Evolutionary conservation across 2,113 vertebrate species (phyloP).

Genomic region (Origma solitaria): DNA sequence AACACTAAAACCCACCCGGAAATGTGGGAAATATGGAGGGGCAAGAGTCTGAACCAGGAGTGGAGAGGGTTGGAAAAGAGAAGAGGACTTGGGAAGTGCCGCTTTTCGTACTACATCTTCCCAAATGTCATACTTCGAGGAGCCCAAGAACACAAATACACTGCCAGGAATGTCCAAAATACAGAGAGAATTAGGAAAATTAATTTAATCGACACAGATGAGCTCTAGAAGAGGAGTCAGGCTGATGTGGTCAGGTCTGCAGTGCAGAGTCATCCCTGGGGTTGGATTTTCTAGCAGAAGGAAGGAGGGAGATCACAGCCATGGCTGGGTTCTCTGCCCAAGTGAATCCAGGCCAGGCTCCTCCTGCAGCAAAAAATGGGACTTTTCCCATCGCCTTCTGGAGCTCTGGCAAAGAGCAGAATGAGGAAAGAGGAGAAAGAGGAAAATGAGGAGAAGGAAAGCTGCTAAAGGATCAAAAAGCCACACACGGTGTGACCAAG

Average conservation of each 20-base stretch:
- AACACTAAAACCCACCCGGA: background rate
- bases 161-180: background rate
- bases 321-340: background rate
- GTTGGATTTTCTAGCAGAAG: background rate
- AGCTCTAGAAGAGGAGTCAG: background rate
- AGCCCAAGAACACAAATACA: background rate
- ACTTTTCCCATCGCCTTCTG: background rate
- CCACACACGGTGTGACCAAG: accelerated
- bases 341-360: background rate
- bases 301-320: background rate
- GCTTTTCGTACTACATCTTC: accelerated
- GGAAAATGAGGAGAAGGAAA: background rate
- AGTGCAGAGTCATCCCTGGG: background rate
- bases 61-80: background rate
- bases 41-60: background rate
- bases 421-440: background rate
- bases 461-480: background rate
- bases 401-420: background rate
- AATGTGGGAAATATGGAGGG: background rate
- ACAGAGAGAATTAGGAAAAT: background rate
- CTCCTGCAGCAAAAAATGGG: background rate
- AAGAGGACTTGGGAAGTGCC: background rate
- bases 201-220: background rate
- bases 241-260: accelerated
- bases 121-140: background rate